phyloP scores from a whole-genome alignment of 2,113 vertebrate genomes.

The Pseudonaja textilis region DNA sequence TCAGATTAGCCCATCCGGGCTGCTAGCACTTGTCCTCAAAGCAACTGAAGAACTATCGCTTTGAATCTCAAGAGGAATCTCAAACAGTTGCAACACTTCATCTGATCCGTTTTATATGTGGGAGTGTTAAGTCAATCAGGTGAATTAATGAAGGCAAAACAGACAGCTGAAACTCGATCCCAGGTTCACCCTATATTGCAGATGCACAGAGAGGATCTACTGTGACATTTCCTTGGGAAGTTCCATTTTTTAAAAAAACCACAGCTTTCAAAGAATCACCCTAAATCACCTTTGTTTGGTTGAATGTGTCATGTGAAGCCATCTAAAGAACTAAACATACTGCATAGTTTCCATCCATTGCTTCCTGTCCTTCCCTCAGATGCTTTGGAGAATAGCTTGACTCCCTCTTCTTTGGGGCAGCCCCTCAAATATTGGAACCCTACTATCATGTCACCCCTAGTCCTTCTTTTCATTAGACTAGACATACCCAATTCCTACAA shows the following conservation, averaged over 20 bases:
- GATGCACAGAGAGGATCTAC: background rate
- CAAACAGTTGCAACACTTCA: background rate
- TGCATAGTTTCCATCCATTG: too few species aligned
- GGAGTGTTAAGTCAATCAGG: background rate
- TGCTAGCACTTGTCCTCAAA: background rate
- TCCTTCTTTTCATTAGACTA: too few species aligned
- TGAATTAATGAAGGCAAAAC: slow-evolving; percentile 7
- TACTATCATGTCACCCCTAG: too few species aligned
- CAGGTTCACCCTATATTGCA: background rate
- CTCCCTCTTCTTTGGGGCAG: too few species aligned
- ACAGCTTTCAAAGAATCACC: background rate
- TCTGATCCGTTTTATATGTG: background rate
- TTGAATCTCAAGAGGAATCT: background rate
- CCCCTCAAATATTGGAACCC: too few species aligned
- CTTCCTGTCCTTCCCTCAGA: too few species aligned
- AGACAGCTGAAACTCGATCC: background rate
- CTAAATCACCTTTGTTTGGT: too few species aligned
- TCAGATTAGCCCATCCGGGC: background rate
- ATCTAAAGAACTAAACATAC: too few species aligned
- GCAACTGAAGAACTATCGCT: background rate
- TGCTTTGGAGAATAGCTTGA: too few species aligned
- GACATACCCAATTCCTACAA: too few species aligned
- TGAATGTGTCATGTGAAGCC: too few species aligned
- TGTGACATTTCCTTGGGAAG: background rate
- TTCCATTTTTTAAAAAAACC: background rate